phyloP scores from a whole-genome alignment of 92 coral and sea anemone genomes.

The Phenganax marumi region DNA sequence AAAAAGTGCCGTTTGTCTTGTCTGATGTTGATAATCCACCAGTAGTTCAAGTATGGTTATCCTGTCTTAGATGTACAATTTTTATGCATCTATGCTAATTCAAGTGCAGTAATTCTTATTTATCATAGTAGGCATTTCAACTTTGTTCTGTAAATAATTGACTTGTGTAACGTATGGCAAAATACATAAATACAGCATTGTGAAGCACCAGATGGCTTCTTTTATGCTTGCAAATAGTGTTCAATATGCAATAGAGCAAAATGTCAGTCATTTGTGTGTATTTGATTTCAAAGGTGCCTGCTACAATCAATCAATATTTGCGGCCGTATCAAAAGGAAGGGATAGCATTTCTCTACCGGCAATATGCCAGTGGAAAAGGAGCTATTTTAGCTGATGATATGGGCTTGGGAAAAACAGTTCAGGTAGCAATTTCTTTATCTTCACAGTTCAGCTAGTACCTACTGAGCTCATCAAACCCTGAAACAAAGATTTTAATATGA shows the following conservation, averaged over 20 bases:
- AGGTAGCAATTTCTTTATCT: constrained; percentile 41
- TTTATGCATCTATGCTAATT: background rate
- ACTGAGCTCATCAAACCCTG: too few species aligned
- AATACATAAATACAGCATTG: background rate
- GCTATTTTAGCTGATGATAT: constrained; percentile 94
- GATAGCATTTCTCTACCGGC: constrained; percentile 68
- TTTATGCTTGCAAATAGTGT: background rate
- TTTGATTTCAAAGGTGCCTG: constrained; percentile 67
- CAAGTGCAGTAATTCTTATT: too few species aligned
- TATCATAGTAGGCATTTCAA: too few species aligned
- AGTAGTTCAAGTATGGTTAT: constrained; percentile 62
- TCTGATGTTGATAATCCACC: constrained; percentile 66
- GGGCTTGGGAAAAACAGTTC: constrained; percentile 97
- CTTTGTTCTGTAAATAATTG: too few species aligned
- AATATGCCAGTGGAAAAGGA: constrained; percentile 69
- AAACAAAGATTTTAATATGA: too few species aligned
- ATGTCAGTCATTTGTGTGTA: too few species aligned
- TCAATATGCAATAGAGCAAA: too few species aligned
- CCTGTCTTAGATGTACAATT: background rate
- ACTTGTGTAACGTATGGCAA: background rate
- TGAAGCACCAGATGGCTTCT: background rate
- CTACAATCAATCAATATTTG: constrained; percentile 80
- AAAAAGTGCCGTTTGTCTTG: constrained; percentile 65
- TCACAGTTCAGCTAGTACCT: background rate
- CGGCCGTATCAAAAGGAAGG: constrained; percentile 94